These are phyloP conservation scores for Leistus spinibarbis DNA, from an alignment of 2,888 invertebrate genomes.

Conservation along the genomic window DNA sequence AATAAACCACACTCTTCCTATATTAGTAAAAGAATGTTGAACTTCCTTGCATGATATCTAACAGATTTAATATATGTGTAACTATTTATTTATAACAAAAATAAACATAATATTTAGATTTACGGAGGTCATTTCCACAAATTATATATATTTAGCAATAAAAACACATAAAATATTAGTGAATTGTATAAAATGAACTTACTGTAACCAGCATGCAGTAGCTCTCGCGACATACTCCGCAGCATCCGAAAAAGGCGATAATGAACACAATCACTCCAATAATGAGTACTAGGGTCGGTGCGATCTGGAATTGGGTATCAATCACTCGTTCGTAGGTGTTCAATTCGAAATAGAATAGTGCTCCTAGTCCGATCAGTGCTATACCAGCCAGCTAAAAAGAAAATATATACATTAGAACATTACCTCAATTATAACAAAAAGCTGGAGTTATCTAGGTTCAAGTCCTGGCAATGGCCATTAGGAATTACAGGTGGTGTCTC, in stretches of 20 bases:
- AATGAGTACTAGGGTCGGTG: conserved; percentile 67
- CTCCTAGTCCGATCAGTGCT: conserved; percentile 70
- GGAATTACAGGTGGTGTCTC: too few species aligned
- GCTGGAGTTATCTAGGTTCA: background rate
- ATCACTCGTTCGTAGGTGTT: conserved; percentile 54
- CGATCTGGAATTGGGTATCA: conserved; percentile 59
- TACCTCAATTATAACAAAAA: background rate
- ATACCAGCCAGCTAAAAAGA: conserved; percentile 71
- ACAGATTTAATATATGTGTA: too few species aligned
- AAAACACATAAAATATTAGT: background rate
- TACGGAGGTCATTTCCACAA: background rate
- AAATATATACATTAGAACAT: conserved; percentile 36
- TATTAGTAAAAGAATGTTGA: too few species aligned
- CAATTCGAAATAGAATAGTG: conserved; percentile 67
- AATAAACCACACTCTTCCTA: too few species aligned
- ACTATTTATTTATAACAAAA: too few species aligned
- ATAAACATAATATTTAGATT: too few species aligned
- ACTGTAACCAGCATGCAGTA: conserved; percentile 82
- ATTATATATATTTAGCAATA: background rate
- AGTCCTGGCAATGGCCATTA: too few species aligned
- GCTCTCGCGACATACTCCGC: conserved; percentile 84
- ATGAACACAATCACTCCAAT: conserved; percentile 74
- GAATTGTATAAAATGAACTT: conserved; percentile 54
- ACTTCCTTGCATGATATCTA: too few species aligned
- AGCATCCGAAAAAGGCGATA: conserved; percentile 86